phyloP scores from a whole-genome alignment of 2,113 vertebrate genomes.

The Nycticebus coucang region DNA sequence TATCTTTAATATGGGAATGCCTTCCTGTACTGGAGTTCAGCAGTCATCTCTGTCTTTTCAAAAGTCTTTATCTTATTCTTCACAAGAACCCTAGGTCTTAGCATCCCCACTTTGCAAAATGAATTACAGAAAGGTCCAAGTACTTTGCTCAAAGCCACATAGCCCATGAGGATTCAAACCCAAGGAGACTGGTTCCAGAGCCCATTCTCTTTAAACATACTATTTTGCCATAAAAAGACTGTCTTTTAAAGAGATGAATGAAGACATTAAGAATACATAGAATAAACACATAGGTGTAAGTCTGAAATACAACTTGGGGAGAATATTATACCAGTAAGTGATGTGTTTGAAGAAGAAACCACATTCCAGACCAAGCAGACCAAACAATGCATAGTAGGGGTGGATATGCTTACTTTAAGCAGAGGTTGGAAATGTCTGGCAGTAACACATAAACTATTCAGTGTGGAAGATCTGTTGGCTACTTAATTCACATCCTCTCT shows the following conservation, averaged over 20 bases:
- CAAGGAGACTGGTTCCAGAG: background rate
- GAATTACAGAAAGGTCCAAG: background rate
- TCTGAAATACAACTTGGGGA: background rate
- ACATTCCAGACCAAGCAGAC: background rate
- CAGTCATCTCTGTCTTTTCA: background rate
- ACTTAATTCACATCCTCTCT: background rate
- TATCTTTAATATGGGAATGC: background rate
- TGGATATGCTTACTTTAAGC: background rate
- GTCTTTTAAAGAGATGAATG: background rate
- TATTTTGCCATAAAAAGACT: background rate
- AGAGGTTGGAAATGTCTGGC: background rate
- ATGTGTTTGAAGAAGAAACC: constrained; percentile 4
- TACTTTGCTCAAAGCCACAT: background rate
- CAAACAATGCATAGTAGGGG: background rate
- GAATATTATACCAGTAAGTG: background rate
- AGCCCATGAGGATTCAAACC: background rate
- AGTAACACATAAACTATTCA: background rate
- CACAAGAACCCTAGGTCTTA: background rate
- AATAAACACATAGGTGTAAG: background rate
- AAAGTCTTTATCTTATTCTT: constrained; percentile 8
- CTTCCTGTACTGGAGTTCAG: background rate
- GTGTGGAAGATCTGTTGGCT: background rate
- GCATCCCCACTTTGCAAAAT: background rate
- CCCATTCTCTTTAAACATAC: background rate
- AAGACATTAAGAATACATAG: background rate